Evolutionary conservation across 2,797 vertebrate species (phyloP), one percentile per base, ranked within the genome.

Genomic region (Rachycentron canadum): DNA sequence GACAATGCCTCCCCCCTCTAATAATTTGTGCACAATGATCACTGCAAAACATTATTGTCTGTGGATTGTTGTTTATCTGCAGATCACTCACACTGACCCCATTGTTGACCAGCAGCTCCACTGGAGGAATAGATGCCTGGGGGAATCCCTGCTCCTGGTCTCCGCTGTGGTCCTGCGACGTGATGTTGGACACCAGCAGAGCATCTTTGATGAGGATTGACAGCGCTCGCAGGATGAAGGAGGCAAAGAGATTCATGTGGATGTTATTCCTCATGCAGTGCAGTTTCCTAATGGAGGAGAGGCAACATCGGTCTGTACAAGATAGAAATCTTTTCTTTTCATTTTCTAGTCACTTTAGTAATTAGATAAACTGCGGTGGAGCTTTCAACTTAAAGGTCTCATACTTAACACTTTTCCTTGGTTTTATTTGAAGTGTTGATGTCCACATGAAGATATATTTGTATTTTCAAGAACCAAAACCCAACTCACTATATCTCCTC

Each of bases 231-330:
- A 98, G 94, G 85, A 96, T 94, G 86, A 97, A 97, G 41, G 97
- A 98, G 0, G 93, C 91, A 86, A 98, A 98, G 73, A 98, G 95
- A 90, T 98, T 98, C 93, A 97, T 97, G 82, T 98, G 97, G 92
- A 98, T 96, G 78, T 96, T 96, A 91, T 97, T 98, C 56, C 97
- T 95, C 86, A 95, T 97, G 91, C 97, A 98, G 81, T 93, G 96
- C 40, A 98, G 93, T 74, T 96, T 96, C 91, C 97, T 98, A 81
- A 59, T 23, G 16, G 71, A 66, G 2, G 28, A 68, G 19, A 73
- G 7, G 34, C 10, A 72, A 50, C 19, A 63, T 16, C 2, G 8
- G 12, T 45, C 47, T 45, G 36, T 2, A 1, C 14, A 32, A 32
- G 45, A 3, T 67, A 3, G 38, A 40, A 9, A 47, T 32, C 17